These are phyloP conservation scores for Tipula confusa DNA, from an alignment of 2,888 invertebrate genomes.

Conservation along the genomic window DNA sequence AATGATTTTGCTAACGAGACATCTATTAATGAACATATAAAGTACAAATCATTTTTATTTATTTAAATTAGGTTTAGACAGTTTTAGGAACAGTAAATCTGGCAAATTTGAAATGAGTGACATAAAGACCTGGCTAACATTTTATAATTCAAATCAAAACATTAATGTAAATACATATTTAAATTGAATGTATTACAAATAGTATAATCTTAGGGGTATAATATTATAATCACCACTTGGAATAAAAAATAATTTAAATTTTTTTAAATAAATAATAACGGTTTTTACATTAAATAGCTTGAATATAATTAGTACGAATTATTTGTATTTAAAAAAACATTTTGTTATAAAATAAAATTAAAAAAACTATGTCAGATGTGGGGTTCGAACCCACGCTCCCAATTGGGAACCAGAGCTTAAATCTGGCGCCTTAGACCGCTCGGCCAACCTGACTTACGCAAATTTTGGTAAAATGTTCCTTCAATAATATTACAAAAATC, in stretches of 20 bases:
- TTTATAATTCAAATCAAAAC: background rate
- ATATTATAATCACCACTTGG: background rate
- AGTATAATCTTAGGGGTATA: background rate
- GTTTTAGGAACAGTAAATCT: background rate
- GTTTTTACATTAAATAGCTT: too few relatives aligned
- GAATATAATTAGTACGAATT: background rate
- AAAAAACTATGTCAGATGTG: slow-evolving; percentile 30
- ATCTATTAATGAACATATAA: background rate
- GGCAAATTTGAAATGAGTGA: background rate
- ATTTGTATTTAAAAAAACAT: too few relatives aligned
- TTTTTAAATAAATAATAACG: too few relatives aligned
- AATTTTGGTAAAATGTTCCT: too few relatives aligned
- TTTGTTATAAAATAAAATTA: background rate
- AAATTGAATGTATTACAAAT: background rate
- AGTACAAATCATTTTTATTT: background rate
- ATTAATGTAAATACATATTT: background rate
- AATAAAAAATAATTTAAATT: background rate
- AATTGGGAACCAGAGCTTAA: slow-evolving; percentile 32
- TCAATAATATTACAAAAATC: too few relatives aligned
- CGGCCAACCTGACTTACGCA: slow-evolving; percentile 30
- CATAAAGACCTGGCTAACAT: background rate
- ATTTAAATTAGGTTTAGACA: too few relatives aligned
- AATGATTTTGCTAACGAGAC: background rate
- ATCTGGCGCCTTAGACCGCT: slow-evolving; percentile 33
- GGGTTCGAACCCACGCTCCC: slow-evolving; percentile 32